Evolutionary conservation across 2,113 vertebrate genomes (phyloP).

Genomic region (Xiphorhynchus elegans): DNA sequence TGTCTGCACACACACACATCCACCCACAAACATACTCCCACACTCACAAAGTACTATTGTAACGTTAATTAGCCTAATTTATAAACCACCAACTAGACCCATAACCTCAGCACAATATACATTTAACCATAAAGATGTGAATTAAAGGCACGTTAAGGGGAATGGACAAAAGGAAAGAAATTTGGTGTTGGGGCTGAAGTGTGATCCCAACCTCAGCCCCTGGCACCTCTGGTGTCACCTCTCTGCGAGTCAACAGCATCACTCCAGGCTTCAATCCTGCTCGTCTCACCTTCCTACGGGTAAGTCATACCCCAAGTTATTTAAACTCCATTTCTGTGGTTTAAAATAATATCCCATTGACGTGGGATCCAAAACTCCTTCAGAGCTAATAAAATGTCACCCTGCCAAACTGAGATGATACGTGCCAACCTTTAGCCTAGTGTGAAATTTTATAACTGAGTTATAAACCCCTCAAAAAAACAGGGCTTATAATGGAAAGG

Average conservation of each 20-base stretch:
- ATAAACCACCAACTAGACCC: constrained; percentile 64
- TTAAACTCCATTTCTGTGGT: constrained; percentile 70
- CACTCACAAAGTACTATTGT: constrained; percentile 20
- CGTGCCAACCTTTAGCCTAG: constrained; percentile 70
- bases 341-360: constrained; percentile 73
- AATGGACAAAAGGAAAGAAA: constrained; percentile 28
- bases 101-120: constrained; percentile 46
- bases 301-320: constrained; percentile 66
- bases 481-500: constrained; percentile 73
- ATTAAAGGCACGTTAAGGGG: constrained; percentile 42
- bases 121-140: constrained; percentile 55
- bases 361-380: constrained; percentile 72
- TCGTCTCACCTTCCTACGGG: constrained; percentile 18
- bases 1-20: background rate
- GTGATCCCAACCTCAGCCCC: background rate
- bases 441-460: constrained; percentile 78
- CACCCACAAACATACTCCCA: background rate
- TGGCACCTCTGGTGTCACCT: background rate
- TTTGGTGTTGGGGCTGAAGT: background rate
- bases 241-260: background rate
- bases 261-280: background rate
- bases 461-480: constrained; percentile 78
- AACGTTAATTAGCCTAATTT: constrained; percentile 75
- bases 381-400: constrained; percentile 75
- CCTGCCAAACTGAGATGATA: constrained; percentile 69